Evolutionary conservation across 2,113 vertebrate genomes (phyloP), one percentile per base, ranked within the genome.

Genomic region (Vidua chalybeata): DNA sequence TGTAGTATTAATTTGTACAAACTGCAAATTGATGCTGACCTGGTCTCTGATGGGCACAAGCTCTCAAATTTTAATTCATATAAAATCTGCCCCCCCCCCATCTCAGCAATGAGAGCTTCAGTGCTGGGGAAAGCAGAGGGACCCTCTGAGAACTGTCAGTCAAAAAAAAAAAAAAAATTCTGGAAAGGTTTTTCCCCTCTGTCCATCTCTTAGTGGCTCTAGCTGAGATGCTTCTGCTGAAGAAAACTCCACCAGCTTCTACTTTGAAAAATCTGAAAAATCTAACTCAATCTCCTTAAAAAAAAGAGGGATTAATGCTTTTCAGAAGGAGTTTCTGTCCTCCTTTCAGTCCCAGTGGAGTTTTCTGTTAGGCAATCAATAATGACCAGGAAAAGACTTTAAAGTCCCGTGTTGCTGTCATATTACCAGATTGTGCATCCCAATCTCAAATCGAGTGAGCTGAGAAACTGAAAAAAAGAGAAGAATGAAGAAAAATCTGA

Each of bases 271-370:
- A 66, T 41, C 31, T 22, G 41, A 52, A 93, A 90, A 80, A 61
- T 54, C 54, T 67, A 81, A 76, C n/a, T 69, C 62, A 79, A 63
- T 74, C 51, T 80, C 54, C 55, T 73, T 64, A 2, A 58, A 54
- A 35, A 35, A 62, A 58, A 37, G 24, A 46, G 4, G 14, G 18
- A 85, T 83, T 58, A 6, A 19, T 63, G 35, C 19, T 86, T 64
- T 93, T 83, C 85, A 86, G 68, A 71, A 69, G 69, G 63, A 73
- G 73, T 88, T 83, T 68, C 39, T 87, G 26, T 78, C 55, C 61
- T 84, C 66, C 15, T 28, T 76, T 72, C 49, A 77, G 46, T 86
- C 59, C 51, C 80, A 33, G 19, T 31, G n/a, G 63, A 81, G 8
- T 76, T 78, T 84, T 82, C 54, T 56, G 14, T 79, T 39, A 58